phyloP scores from a whole-genome alignment of 2,888 invertebrate genomes.

The Coenonympha arcania region DNA sequence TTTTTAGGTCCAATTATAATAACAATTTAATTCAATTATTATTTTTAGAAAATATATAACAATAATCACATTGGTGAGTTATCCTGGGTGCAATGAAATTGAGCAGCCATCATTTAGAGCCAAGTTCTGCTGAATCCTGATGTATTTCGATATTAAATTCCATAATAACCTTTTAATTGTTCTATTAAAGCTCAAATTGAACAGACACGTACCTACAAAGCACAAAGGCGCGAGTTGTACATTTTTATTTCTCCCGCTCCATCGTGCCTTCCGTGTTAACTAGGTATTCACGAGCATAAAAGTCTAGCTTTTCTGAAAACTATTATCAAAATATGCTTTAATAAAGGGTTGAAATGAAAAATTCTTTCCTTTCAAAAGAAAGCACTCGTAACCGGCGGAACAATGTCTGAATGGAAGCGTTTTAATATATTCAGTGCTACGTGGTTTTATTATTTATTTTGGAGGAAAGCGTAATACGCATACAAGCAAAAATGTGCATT shows the following conservation, averaged over 20 bases:
- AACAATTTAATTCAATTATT: too few relatives aligned
- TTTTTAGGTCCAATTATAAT: too few relatives aligned
- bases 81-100: too few relatives aligned
- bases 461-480: conserved; percentile 4
- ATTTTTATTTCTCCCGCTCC: conserved; percentile 19
- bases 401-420: conserved; percentile 15
- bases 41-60: too few relatives aligned
- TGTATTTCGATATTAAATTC: too few relatives aligned
- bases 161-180: not conserved
- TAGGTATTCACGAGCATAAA: conserved; percentile 31
- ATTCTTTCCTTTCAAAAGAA: conserved; percentile 34
- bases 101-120: too few relatives aligned
- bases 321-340: conserved; percentile 35
- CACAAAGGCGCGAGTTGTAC: conserved; percentile 15
- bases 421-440: conserved; percentile 14
- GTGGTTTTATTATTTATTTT: conserved; percentile 8
- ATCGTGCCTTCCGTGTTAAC: conserved; percentile 32
- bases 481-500: conserved; percentile 1
- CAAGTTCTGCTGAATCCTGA: too few relatives aligned
- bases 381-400: conserved; percentile 17
- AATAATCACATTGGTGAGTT: too few relatives aligned
- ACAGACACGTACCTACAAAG: not conserved
- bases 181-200: not conserved
- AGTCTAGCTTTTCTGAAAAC: conserved; percentile 25
- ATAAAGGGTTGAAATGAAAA: conserved; percentile 40